Evolutionary conservation across 1,140 invertebrate genomes (phyloP).

Genomic region (Drosophila sulfurigaster): DNA sequence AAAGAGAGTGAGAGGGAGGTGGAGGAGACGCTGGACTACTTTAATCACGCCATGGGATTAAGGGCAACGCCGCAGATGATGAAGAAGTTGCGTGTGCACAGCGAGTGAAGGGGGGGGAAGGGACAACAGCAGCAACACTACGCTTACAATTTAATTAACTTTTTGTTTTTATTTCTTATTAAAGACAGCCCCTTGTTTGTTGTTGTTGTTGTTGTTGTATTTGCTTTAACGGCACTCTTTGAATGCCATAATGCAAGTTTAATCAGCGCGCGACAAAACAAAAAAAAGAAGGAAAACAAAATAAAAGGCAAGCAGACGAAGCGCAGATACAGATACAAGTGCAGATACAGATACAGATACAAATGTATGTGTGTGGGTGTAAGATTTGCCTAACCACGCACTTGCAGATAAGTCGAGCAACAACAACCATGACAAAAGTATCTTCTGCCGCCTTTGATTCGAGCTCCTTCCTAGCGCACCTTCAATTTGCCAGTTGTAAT

Average conservation of each 20-base stretch:
- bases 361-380: conserved; percentile 35
- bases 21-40: conserved; percentile 63
- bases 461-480: background rate
- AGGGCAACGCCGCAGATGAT: conserved; percentile 69
- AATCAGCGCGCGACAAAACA: conserved; percentile 75
- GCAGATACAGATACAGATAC: conserved; percentile 36
- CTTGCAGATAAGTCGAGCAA: conserved; percentile 63
- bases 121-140: background rate
- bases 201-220: conserved; percentile 53
- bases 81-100: conserved; percentile 76
- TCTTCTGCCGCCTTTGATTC: conserved; percentile 65
- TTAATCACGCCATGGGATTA: conserved; percentile 82
- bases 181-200: conserved; percentile 69
- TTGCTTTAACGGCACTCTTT: conserved; percentile 79
- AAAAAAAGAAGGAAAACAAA: conserved; percentile 4
- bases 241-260: conserved; percentile 76
- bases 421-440: conserved; percentile 34
- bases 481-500: conserved; percentile 73
- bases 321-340: conserved; percentile 13
- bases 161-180: conserved; percentile 74
- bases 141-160: conserved; percentile 81
- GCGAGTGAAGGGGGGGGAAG: background rate
- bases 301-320: conserved; percentile 1
- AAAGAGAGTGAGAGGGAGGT: background rate
- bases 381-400: conserved; percentile 70